Percentiles rank a stretch among this genome's conserved stretches.
phyloP scores from a whole-genome alignment of 2,888 invertebrate genomes.

The Plutella xylostella region DNA sequence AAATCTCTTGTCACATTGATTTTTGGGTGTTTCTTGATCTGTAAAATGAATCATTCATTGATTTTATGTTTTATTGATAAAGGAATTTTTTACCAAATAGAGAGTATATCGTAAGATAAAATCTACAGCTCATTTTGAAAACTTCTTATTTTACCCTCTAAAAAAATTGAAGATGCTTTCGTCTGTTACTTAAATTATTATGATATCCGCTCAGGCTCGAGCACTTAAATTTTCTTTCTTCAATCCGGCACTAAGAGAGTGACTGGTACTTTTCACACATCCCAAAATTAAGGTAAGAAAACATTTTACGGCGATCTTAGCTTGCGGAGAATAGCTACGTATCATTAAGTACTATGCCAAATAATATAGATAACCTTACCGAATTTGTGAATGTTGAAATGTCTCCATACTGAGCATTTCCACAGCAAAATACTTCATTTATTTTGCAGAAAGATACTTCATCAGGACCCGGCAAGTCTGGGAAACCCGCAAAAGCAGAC shows the following conservation, averaged over 20 bases:
- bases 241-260: no score
- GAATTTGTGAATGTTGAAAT: slow-evolving; percentile 68
- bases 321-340: no score
- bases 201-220: no score
- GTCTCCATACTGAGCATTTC: slow-evolving; percentile 67
- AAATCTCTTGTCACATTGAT: slow-evolving; percentile 76
- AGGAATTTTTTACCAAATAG: no score
- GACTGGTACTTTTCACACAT: no score
- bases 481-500: slow-evolving; percentile 65
- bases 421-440: slow-evolving; percentile 72
- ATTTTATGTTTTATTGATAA: neutral
- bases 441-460: slow-evolving; percentile 73
- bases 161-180: neutral
- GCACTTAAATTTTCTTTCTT: no score
- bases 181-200: no score
- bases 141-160: no score
- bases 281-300: no score
- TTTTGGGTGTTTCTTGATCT: slow-evolving; percentile 76
- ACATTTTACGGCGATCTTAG: no score
- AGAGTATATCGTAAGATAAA: no score
- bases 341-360: neutral
- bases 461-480: slow-evolving; percentile 57
- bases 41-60: slow-evolving; percentile 22
- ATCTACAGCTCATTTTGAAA: no score
- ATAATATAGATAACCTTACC: slow-evolving; percentile 62